Percentiles rank a stretch among this genome's conserved stretches.
phyloP scores from a whole-genome alignment of 92 coral and sea anemone genomes.

The Phenganax stokvisi region DNA sequence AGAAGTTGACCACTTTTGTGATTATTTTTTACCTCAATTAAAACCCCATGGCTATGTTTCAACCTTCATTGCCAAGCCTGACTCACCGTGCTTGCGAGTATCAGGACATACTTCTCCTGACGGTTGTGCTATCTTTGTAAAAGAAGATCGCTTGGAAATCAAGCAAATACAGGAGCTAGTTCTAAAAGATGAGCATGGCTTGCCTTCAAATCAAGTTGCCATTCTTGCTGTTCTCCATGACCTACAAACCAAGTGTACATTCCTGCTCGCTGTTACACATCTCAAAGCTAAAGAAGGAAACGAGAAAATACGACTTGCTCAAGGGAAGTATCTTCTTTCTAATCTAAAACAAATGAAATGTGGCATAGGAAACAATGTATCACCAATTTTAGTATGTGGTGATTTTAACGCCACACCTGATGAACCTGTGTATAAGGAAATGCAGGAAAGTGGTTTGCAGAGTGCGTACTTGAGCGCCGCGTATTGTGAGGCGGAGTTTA shows the following conservation, averaged over 20 bases:
- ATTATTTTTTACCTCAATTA: conserved; percentile 64
- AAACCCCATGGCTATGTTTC: conserved; percentile 64
- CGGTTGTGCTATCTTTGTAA: conserved; percentile 85
- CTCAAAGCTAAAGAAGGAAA: conserved; percentile 77
- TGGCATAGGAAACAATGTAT: conserved; percentile 45
- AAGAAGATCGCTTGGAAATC: conserved; percentile 60
- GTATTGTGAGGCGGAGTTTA: conserved; percentile 61
- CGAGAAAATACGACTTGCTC: conserved; percentile 58
- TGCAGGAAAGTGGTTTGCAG: conserved; percentile 56
- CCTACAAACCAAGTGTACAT: conserved; percentile 41
- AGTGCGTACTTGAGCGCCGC: conserved; percentile 67
- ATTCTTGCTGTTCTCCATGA: conserved; percentile 60
- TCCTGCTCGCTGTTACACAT: conserved; percentile 74
- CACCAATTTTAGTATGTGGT: conserved; percentile 63
- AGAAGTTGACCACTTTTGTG: conserved; percentile 93
- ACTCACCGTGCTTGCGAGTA: conserved; percentile 82
- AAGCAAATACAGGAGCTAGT: conserved; percentile 46
- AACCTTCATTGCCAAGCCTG: conserved; percentile 57
- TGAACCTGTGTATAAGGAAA: conserved; percentile 68
- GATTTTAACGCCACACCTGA: conserved; percentile 95
- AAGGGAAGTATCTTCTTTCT: conserved; percentile 58
- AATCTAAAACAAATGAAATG: conserved; percentile 47
- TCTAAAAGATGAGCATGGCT: conserved; percentile 59
- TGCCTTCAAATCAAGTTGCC: conserved; percentile 70
- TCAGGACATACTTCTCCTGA: conserved; percentile 80